phyloP scores from a whole-genome alignment of 2,888 invertebrate genomes.

The Sesamia inferens region DNA sequence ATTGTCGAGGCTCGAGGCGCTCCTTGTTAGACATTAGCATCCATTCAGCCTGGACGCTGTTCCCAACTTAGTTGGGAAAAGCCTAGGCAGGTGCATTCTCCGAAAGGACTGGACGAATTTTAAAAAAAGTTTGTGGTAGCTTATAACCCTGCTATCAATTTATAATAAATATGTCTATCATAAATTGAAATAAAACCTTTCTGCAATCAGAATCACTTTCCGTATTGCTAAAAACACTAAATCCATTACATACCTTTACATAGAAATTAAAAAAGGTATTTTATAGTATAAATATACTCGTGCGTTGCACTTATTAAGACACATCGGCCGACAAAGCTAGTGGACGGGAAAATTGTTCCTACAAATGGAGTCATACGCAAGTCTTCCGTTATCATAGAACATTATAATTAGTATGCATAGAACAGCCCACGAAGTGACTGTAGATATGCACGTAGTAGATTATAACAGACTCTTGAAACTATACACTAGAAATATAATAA shows the following conservation, averaged over 20 bases:
- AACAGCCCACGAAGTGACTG: background rate
- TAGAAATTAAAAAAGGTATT: background rate
- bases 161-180: no score
- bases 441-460: no score
- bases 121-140: no score
- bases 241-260: background rate
- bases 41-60: no score
- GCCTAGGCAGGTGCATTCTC: no score
- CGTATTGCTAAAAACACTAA: background rate
- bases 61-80: no score
- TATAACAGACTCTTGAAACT: no score
- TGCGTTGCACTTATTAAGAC: constrained; percentile 36
- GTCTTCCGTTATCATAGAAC: constrained; percentile 27
- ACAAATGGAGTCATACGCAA: constrained; percentile 32
- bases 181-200: background rate
- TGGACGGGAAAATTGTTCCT: constrained; percentile 44
- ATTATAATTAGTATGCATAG: constrained; percentile 21
- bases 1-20: background rate
- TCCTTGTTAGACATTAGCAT: background rate
- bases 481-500: no score
- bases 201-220: constrained; percentile 17
- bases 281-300: background rate
- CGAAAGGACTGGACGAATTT: no score
- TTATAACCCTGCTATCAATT: no score
- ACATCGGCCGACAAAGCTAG: constrained; percentile 49